These are phyloP conservation scores for Perca fluviatilis DNA, from an alignment of 2,113 vertebrate species.

Conservation along the genomic window DNA sequence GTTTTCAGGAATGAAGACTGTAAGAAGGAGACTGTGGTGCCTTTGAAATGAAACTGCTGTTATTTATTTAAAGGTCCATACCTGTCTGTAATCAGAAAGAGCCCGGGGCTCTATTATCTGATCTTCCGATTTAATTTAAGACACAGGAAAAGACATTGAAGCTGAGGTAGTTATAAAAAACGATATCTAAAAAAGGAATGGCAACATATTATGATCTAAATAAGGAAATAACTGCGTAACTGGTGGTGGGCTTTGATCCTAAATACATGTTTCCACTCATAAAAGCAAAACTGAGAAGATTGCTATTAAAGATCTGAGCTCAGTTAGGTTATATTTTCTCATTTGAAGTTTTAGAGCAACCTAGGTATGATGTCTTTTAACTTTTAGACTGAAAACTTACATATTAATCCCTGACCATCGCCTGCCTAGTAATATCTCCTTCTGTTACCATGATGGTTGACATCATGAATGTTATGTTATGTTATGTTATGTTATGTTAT, in stretches of 20 bases:
- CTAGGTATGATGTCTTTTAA: not conserved
- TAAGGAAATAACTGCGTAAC: constrained; percentile 3
- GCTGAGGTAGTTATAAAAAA: not conserved
- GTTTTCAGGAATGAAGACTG: not conserved
- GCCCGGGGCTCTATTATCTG: constrained; percentile 1
- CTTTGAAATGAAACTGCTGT: constrained; percentile 40
- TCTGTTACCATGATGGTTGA: not conserved
- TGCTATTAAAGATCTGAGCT: not conserved
- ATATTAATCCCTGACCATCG: not conserved
- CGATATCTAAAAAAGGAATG: not conserved
- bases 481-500: too few species aligned
- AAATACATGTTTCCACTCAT: not conserved
- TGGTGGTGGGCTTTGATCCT: constrained; percentile 26
- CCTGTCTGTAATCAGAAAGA: constrained; percentile 51
- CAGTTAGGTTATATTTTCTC: not conserved
- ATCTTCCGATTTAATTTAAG: constrained; percentile 20
- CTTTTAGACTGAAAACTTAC: not conserved
- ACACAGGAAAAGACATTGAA: constrained; percentile 37
- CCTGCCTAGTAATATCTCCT: not conserved
- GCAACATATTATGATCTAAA: not conserved
- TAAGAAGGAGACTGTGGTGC: not conserved
- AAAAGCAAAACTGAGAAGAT: not conserved
- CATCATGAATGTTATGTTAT: not conserved
- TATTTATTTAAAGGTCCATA: constrained; percentile 28
- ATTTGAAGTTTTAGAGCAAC: not conserved